Evolutionary conservation across 2,888 invertebrate genomes (phyloP).

Genomic region (Hypolimnas misippus): DNA sequence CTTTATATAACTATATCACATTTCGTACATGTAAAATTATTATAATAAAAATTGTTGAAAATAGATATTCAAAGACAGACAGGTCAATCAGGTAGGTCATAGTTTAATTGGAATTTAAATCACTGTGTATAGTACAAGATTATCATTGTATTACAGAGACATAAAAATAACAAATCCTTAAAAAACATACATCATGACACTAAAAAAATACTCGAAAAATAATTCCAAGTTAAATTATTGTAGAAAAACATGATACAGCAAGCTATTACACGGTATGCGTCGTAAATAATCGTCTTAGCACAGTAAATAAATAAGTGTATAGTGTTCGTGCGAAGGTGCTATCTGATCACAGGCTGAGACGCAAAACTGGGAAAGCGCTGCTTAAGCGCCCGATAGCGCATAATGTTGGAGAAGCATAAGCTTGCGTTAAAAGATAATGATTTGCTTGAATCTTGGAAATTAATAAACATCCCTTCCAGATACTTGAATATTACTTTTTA

Average conservation of each 20-base stretch:
- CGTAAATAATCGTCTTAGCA: slow-evolving; percentile 79
- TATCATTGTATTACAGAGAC: no score
- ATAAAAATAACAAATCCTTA: no score
- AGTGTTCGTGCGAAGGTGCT: slow-evolving; percentile 65
- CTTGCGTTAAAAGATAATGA: slow-evolving; percentile 80
- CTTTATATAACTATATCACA: no score
- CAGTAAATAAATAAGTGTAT: slow-evolving; percentile 80
- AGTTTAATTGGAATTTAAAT: no score
- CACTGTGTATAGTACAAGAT: no score
- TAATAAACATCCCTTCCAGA: slow-evolving; percentile 10
- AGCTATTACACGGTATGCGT: slow-evolving; percentile 75
- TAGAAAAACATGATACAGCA: slow-evolving; percentile 72
- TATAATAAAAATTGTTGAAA: no score
- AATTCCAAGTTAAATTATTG: slow-evolving; percentile 56
- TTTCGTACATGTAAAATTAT: no score
- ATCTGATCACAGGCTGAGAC: slow-evolving; percentile 74
- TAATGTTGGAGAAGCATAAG: slow-evolving; percentile 70
- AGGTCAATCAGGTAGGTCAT: no score
- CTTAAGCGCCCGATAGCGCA: slow-evolving; percentile 75
- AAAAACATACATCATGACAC: no score
- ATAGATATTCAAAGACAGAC: no score
- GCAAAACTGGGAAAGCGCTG: slow-evolving; percentile 72
- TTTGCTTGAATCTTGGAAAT: slow-evolving; percentile 44
- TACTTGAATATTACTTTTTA: background rate
- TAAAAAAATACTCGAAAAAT: no score